phyloP scores from a whole-genome alignment of 2,797 vertebrate species.

The Pangasius djambal region DNA sequence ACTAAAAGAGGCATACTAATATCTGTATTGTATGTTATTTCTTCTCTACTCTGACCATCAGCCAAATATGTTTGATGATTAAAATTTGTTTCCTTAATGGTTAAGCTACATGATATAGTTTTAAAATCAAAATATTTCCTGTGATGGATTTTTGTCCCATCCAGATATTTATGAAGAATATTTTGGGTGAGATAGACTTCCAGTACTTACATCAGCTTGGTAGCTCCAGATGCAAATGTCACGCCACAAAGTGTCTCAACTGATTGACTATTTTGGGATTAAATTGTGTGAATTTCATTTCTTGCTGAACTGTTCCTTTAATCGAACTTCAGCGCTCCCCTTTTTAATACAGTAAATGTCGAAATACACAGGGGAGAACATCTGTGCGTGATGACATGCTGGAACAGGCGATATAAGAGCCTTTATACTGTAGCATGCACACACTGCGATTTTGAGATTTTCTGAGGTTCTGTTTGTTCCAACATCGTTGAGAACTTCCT shows the following conservation, averaged over 20 bases:
- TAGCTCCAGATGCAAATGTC: background rate
- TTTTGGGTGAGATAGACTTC: background rate
- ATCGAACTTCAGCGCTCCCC: background rate
- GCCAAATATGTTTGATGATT: background rate
- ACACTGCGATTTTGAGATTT: background rate
- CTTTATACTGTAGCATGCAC: background rate
- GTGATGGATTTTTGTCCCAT: background rate
- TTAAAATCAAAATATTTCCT: background rate
- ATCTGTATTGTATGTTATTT: background rate
- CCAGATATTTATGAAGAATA: background rate
- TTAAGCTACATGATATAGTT: background rate
- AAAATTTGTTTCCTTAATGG: background rate
- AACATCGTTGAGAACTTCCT: background rate
- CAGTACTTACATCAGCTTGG: background rate
- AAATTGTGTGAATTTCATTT: background rate
- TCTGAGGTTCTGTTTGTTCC: conserved; percentile 21
- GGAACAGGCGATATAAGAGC: background rate
- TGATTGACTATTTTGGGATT: background rate
- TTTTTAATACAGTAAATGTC: background rate
- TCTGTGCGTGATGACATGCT: background rate
- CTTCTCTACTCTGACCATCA: background rate
- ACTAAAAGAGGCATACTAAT: background rate
- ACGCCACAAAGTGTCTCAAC: background rate
- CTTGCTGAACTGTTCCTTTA: background rate
- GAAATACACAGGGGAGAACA: background rate